Evolutionary conservation across 2,797 vertebrate species (phyloP).

Genomic region (Meriones psammophilus): DNA sequence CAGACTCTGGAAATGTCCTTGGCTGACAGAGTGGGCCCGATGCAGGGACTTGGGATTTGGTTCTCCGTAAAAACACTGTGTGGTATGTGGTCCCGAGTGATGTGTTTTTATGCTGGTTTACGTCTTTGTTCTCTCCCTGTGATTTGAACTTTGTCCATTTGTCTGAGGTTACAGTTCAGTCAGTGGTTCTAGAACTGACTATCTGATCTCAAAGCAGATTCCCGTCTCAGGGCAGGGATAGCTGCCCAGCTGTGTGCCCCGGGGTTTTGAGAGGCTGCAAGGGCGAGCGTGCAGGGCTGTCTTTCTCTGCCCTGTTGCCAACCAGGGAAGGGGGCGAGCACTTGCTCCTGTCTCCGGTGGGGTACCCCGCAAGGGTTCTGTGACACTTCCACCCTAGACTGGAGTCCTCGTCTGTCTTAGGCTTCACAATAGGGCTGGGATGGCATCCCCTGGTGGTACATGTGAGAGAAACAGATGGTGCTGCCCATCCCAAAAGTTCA

Average conservation of each 20-base stretch:
- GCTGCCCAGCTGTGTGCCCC: neutral
- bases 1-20: neutral
- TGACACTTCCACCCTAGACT: neutral
- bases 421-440: neutral
- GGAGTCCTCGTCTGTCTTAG: neutral
- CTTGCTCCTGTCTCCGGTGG: neutral
- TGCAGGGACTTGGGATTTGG: neutral
- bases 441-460: neutral
- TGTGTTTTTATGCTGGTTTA: neutral
- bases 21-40: neutral
- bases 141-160: neutral
- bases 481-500: slow-evolving; percentile 9
- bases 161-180: neutral
- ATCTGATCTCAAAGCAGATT: neutral
- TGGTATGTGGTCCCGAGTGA: neutral
- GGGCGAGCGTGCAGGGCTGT: too few species aligned
- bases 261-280: neutral
- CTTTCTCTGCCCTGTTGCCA: neutral
- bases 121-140: slow-evolving; percentile 2
- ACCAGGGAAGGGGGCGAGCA: neutral
- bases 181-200: neutral
- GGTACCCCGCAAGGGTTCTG: neutral
- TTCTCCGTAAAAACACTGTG: neutral
- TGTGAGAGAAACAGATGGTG: neutral
- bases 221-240: neutral